phyloP scores from a whole-genome alignment of 2,888 invertebrate genomes.

The Hofmannophila pseudospretella region DNA sequence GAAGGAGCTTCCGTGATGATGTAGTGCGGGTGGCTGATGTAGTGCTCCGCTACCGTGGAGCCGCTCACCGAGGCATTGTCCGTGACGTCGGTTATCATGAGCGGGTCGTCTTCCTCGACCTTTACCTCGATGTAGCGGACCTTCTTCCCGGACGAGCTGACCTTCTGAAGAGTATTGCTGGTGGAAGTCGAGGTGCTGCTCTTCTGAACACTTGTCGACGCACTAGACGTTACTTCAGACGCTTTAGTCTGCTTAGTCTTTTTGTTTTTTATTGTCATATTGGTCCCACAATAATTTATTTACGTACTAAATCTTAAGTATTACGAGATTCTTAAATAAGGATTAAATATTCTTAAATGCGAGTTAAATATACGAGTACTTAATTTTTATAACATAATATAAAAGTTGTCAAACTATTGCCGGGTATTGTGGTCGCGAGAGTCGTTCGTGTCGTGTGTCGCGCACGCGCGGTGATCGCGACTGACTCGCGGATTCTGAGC shows the following conservation, averaged over 20 bases:
- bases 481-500: conserved; percentile 64
- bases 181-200: conserved; percentile 59
- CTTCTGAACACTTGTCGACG: conserved; percentile 69
- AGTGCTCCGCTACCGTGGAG: conserved; percentile 68
- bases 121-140: conserved; percentile 73
- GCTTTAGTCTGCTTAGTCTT: conserved; percentile 71
- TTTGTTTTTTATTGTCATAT: conserved; percentile 78
- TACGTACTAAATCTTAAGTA: conserved; percentile 33
- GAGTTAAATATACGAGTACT: conserved; percentile 16
- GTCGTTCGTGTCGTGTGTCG: conserved; percentile 73
- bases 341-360: conserved; percentile 53
- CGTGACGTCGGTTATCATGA: conserved; percentile 73
- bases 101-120: conserved; percentile 74
- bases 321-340: conserved; percentile 55
- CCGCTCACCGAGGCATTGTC: conserved; percentile 69
- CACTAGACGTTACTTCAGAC: conserved; percentile 58
- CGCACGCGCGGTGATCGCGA: conserved; percentile 67
- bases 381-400: conserved; percentile 50
- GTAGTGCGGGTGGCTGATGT: conserved; percentile 73
- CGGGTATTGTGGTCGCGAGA: conserved; percentile 66
- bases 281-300: conserved; percentile 40
- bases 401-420: conserved; percentile 57
- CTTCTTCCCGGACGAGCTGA: conserved; percentile 68
- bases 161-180: conserved; percentile 62
- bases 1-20: conserved; percentile 75